Conservation (phyloP, 2,888 invertebrate species). For the Cryptocephalus moraei region DNA sequence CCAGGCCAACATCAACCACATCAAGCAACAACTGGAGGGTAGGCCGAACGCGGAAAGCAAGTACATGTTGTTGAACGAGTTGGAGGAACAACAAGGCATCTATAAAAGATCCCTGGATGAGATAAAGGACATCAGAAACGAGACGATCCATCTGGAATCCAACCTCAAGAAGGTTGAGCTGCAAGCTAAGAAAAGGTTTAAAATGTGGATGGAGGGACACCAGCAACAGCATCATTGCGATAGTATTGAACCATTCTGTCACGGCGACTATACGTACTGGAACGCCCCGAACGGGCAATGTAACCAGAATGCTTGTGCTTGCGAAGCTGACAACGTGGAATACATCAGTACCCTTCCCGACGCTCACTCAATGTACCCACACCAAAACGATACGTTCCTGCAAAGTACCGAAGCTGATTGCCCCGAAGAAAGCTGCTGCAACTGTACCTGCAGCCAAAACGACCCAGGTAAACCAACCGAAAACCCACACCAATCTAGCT, state of each 20-base stretch:
- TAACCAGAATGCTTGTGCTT: neutral
- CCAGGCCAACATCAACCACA: slow-evolving; percentile 26
- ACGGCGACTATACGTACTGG: too few relatives aligned
- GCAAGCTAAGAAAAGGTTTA: slow-evolving; percentile 16
- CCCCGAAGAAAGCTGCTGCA: too few relatives aligned
- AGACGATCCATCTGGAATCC: slow-evolving; percentile 26
- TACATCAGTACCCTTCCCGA: too few relatives aligned
- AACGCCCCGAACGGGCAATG: neutral
- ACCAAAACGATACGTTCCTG: too few relatives aligned
- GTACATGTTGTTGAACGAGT: slow-evolving; percentile 15
- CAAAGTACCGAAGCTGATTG: too few relatives aligned
- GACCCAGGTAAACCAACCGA: too few relatives aligned
- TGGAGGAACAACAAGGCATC: slow-evolving; percentile 26
- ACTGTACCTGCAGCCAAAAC: too few relatives aligned
- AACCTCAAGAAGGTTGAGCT: slow-evolving; percentile 24
- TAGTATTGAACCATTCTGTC: too few relatives aligned
- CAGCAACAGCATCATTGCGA: neutral
- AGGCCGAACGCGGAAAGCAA: slow-evolving; percentile 7
- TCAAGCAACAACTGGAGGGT: slow-evolving; percentile 19
- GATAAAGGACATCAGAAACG: slow-evolving; percentile 26
- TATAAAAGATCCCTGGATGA: slow-evolving; percentile 25
- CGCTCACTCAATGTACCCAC: too few relatives aligned
- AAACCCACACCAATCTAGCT: too few relatives aligned
- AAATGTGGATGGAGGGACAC: slow-evolving; percentile 5
- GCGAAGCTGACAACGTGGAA: too few relatives aligned